Percentiles rank a stretch among this genome's conserved stretches.
These are phyloP conservation scores for Apostichopus parvimensis DNA, from an alignment of 35 echinoderm and acorn worm species.

Conservation along the genomic window DNA sequence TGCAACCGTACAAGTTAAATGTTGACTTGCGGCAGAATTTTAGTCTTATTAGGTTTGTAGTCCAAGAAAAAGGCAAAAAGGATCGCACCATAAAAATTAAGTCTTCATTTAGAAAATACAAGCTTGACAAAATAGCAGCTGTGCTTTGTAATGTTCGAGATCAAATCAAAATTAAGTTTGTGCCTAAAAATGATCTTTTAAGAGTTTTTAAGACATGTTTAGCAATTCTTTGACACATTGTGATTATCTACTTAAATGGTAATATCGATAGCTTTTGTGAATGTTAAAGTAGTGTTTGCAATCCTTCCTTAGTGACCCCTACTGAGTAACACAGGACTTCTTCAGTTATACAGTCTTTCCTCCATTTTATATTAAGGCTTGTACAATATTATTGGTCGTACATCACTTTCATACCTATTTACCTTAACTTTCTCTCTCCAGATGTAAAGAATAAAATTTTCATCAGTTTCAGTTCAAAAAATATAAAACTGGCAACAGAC, in stretches of 20 bases:
- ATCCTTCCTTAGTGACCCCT: too few relatives aligned
- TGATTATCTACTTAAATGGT: background rate
- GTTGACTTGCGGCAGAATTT: too few relatives aligned
- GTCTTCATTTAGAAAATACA: too few relatives aligned
- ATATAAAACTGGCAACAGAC: background rate
- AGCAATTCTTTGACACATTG: background rate
- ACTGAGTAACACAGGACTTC: background rate
- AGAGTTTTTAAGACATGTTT: background rate
- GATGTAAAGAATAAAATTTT: background rate
- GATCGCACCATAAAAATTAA: too few relatives aligned
- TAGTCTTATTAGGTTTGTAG: too few relatives aligned
- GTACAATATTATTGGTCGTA: background rate
- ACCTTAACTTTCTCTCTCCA: background rate
- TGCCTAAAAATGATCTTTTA: too few relatives aligned
- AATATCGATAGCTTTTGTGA: background rate
- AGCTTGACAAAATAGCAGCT: too few relatives aligned
- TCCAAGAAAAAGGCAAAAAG: too few relatives aligned
- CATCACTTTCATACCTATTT: background rate
- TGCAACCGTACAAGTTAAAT: too few relatives aligned
- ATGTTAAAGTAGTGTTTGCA: background rate
- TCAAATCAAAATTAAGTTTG: too few relatives aligned
- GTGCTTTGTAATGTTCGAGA: too few relatives aligned
- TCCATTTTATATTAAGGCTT: background rate
- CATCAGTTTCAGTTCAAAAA: slow-evolving; percentile 31
- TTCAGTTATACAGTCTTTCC: too few relatives aligned